phyloP scores from a whole-genome alignment of 2,797 vertebrate genomes.

The Sebastes matsubarae region DNA sequence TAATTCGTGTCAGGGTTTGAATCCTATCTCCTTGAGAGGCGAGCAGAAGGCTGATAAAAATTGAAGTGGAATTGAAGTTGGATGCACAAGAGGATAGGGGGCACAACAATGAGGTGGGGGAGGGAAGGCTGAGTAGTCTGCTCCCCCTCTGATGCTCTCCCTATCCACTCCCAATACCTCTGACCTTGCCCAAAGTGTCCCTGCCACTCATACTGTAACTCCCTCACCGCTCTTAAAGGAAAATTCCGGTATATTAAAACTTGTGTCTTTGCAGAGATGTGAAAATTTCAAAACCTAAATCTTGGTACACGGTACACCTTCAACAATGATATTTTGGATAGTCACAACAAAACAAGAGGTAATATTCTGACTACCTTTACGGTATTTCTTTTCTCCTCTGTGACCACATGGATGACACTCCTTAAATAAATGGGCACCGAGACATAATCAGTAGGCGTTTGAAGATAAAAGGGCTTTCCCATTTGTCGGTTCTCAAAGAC shows the following conservation, averaged over 20 bases:
- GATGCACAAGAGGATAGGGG: constrained; percentile 89
- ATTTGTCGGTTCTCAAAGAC: not conserved
- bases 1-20: constrained; percentile 96
- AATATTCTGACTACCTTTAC: not conserved
- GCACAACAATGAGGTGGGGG: constrained; percentile 82
- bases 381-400: not conserved
- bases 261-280: not conserved
- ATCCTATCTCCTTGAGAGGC: constrained; percentile 93
- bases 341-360: not conserved
- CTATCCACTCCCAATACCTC: constrained; percentile 70
- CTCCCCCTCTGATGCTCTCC: constrained; percentile 26
- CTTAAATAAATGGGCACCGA: not conserved
- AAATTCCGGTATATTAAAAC: not conserved
- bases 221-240: constrained; percentile 4
- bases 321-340: not conserved
- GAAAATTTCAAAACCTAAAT: not conserved
- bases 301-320: not conserved
- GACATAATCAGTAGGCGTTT: constrained; percentile 15
- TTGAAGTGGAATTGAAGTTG: constrained; percentile 99
- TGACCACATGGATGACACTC: not conserved
- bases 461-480: not conserved
- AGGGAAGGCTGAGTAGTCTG: constrained; percentile 72
- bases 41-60: constrained; percentile 95
- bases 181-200: constrained; percentile 89
- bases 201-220: constrained; percentile 79